Conservation (phyloP, 2,113 vertebrate species). For the Apeltes quadracus region DNA sequence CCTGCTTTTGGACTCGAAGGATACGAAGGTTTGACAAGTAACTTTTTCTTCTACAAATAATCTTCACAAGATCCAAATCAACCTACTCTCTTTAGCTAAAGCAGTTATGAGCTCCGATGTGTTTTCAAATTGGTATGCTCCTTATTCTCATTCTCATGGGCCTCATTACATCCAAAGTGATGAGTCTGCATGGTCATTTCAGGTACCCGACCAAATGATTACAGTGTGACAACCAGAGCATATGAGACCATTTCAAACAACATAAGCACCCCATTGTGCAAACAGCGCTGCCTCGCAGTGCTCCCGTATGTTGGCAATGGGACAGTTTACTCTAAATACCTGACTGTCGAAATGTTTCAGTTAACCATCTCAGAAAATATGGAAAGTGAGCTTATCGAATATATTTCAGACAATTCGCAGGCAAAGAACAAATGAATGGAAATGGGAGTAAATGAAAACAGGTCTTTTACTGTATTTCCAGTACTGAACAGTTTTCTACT, state of each 20-base stretch:
- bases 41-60: background rate
- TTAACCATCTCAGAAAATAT: background rate
- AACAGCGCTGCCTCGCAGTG: slow-evolving; percentile 6
- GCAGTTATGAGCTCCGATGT: background rate
- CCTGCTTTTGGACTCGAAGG: too few relatives aligned
- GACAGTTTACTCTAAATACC: background rate
- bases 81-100: background rate
- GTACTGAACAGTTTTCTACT: background rate
- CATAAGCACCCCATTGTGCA: slow-evolving; percentile 13
- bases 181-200: background rate
- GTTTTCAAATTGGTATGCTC: background rate
- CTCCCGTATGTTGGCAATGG: slow-evolving; percentile 5
- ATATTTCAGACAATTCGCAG: background rate
- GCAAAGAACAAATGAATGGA: background rate
- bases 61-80: background rate
- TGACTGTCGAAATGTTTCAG: background rate
- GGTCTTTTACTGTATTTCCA: background rate
- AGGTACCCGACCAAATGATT: background rate
- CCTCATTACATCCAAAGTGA: background rate
- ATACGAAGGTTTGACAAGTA: background rate
- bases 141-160: background rate
- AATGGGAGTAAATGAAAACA: background rate
- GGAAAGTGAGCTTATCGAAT: background rate
- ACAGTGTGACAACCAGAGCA: slow-evolving; percentile 9
- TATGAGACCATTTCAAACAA: slow-evolving; percentile 13